Conservation (phyloP, 2,888 invertebrate genomes). For the Apamea crenata region DNA sequence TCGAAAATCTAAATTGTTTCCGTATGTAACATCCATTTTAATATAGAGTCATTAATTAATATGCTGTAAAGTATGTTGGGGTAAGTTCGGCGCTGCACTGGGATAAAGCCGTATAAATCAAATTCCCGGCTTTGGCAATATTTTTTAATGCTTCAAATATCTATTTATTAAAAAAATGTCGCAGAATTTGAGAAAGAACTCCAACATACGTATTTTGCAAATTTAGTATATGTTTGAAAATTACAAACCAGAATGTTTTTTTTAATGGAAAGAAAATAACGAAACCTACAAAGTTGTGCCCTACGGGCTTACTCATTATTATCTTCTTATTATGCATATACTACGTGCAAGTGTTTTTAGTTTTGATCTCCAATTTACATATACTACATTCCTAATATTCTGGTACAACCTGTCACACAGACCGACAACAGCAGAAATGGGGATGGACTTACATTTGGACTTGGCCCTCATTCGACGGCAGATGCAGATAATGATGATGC, state of each 20-base stretch:
- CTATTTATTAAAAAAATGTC: neutral
- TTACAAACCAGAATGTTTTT: neutral
- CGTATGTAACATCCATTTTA: neutral
- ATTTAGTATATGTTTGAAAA: too few relatives aligned
- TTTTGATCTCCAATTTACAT: neutral
- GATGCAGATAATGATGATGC: slow-evolving; percentile 96
- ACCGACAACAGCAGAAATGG: slow-evolving; percentile 3
- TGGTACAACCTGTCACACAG: slow-evolving; percentile 48
- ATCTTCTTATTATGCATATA: neutral
- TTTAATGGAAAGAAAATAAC: neutral
- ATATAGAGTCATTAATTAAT: neutral
- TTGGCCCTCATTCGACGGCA: slow-evolving; percentile 95
- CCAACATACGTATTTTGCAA: neutral
- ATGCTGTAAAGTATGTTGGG: neutral
- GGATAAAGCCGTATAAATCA: neutral
- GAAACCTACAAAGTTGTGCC: neutral
- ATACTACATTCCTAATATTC: slow-evolving; percentile 4
- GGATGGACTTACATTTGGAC: slow-evolving; percentile 93
- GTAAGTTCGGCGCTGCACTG: neutral
- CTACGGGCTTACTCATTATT: neutral
- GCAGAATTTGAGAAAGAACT: neutral
- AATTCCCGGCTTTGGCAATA: neutral
- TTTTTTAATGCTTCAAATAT: neutral
- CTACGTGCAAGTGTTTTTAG: slow-evolving; percentile 2
- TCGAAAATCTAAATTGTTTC: neutral